Evolutionary conservation across 1,140 invertebrate genomes (phyloP).

Genomic region (Calliphora vicina): DNA sequence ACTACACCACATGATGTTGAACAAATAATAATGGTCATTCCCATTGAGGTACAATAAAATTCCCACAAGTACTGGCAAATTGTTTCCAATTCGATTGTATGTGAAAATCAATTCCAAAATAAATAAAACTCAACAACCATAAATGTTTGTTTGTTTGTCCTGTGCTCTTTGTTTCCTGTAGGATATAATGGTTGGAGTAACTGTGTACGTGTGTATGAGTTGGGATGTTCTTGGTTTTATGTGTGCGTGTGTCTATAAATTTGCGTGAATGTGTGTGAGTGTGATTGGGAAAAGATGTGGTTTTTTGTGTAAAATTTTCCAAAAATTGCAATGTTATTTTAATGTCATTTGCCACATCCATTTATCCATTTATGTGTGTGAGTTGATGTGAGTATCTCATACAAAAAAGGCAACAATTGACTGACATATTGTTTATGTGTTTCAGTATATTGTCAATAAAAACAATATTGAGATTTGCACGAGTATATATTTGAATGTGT

Average conservation of each 20-base stretch:
- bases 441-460: neutral
- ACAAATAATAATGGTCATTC: neutral
- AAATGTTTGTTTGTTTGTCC: neutral
- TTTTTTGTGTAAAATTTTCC: neutral
- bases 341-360: neutral
- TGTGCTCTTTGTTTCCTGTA: neutral
- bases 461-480: neutral
- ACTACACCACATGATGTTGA: neutral
- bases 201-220: too few species aligned
- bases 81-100: neutral
- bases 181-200: too few species aligned
- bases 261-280: neutral
- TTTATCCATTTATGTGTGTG: too few species aligned
- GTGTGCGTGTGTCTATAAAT: neutral
- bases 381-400: neutral
- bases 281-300: neutral
- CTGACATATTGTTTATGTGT: neutral
- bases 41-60: neutral
- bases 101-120: neutral
- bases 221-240: neutral
- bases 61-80: neutral
- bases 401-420: neutral
- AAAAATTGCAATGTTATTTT: conserved; percentile 11
- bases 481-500: neutral
- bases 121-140: neutral